Conservation (phyloP, 2,797 vertebrate genomes). For the Odontamblyopus lacepedii region DNA sequence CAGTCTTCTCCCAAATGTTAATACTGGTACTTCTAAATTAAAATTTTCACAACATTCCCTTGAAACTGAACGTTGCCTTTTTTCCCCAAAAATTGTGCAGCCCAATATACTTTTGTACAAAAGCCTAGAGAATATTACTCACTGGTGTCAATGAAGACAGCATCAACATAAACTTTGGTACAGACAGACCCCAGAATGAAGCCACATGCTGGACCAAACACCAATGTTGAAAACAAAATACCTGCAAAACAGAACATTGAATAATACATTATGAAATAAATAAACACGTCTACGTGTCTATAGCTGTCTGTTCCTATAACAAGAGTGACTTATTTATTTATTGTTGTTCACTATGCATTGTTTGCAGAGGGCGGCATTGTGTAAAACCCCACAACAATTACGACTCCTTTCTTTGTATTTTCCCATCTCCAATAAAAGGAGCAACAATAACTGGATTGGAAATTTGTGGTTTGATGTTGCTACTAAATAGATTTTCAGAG, state of each 20-base stretch:
- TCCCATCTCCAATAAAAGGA: background rate
- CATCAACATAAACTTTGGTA: slow-evolving; percentile 98
- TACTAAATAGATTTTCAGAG: slow-evolving; percentile 29
- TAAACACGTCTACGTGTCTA: background rate
- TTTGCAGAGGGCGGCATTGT: slow-evolving; percentile 58
- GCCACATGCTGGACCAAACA: slow-evolving; percentile 97
- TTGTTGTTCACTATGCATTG: background rate
- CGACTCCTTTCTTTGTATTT: background rate
- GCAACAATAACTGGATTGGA: no score
- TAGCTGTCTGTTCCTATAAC: no score
- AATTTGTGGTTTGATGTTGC: slow-evolving; percentile 14
- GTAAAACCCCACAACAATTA: slow-evolving; percentile 2
- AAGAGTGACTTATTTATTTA: no score
- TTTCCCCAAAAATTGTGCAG: no score
- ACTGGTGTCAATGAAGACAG: slow-evolving; percentile 98
- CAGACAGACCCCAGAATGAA: slow-evolving; percentile 99
- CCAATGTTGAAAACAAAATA: slow-evolving; percentile 97
- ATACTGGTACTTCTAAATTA: no score
- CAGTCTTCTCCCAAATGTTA: no score
- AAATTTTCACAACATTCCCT: no score
- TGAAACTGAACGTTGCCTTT: no score
- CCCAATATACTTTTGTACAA: background rate
- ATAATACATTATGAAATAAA: slow-evolving; percentile 23
- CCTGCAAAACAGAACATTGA: slow-evolving; percentile 74
- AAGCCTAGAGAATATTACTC: slow-evolving; percentile 59